Evolutionary conservation across 2,797 vertebrate species (phyloP), one percentile per base, ranked within the genome.

Genomic region (Coregonus suidteri): DNA sequence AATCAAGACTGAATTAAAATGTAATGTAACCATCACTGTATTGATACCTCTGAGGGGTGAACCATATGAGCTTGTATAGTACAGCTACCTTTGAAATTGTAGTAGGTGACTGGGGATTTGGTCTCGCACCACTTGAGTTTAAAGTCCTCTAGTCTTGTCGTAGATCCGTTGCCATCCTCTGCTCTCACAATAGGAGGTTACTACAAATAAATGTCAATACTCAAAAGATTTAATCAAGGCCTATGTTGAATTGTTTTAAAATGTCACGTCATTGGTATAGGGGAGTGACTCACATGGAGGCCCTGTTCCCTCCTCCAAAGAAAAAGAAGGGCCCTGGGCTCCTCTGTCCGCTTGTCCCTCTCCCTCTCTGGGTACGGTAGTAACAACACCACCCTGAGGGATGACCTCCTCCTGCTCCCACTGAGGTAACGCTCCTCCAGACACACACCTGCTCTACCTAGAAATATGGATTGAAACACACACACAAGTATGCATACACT

Each of bases 91-190:
- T 91, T 95, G 92, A 99, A 97, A 91, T 84, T 91, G 79, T 70
- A 78, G 91, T 98, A 97, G 80, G 84, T 93, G 71, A 88, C 87
- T 20, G 77, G 47, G 73, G 88, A 90, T 90, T 96, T 97, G 82
- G 84, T 90, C 90, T 96, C 96, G 59, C 96, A 97, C 96, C 96
- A 98, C 88, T 96, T 98, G 75, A 98, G 92, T 81, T 85, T 92
- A 82, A 95, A 97, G 90, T 98, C 96, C 11, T 93, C 95, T 91
- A n/a, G 79, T 88, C 88, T 91, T 93, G 91, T 96, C 94, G 79
- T 93, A 87, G 81, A 93, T 95, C 74, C 96, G 93, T 84, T 88
- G 95, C 97, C 97, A 98, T 74, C 97, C 96, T 87, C 86, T 95
- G 81, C 83, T 92, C 82, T 93, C 92, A 87, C 95, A 98, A 83